A percentile compares a stretch with the other conserved stretches of the same genome.
Evolutionary conservation across 2,797 vertebrate species (phyloP).

Genomic region (Orientallactaga sibirica): DNA sequence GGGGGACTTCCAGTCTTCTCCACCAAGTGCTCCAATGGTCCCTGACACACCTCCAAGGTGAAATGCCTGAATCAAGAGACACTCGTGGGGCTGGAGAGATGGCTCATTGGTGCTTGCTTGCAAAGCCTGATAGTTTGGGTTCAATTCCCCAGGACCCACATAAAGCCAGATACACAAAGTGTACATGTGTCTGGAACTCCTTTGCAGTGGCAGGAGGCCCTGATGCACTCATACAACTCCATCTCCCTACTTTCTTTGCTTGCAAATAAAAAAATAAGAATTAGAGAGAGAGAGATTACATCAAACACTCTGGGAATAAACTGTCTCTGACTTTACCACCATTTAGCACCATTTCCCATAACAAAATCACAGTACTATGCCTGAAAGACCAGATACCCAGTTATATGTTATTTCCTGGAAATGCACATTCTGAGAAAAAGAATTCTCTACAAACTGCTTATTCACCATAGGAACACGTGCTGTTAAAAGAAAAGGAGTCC

Average conservation of each 20-base stretch:
- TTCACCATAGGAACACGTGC: not conserved
- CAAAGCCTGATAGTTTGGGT: no score
- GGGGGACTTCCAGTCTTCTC: not conserved
- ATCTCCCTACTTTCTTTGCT: no score
- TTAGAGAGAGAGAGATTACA: no score
- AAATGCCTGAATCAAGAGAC: not conserved
- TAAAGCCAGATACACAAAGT: no score
- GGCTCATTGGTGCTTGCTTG: no score
- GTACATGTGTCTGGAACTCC: no score
- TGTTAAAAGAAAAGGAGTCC: not conserved
- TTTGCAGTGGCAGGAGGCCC: no score
- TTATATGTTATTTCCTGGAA: not conserved
- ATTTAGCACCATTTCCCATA: not conserved
- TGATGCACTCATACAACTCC: no score
- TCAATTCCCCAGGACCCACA: no score
- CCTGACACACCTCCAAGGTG: not conserved
- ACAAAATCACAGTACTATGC: slow-evolving; percentile 20
- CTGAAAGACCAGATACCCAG: not conserved
- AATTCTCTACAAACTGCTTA: not conserved
- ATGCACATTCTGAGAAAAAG: not conserved
- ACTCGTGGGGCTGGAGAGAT: not conserved
- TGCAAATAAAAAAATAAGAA: no score
- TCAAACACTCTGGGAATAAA: slow-evolving; percentile 4
- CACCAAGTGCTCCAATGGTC: not conserved
- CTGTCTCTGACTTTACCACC: not conserved